Evolutionary conservation across 2,113 vertebrate species (phyloP), one percentile per base, ranked within the genome.

Genomic region (Gopherus flavomarginatus): DNA sequence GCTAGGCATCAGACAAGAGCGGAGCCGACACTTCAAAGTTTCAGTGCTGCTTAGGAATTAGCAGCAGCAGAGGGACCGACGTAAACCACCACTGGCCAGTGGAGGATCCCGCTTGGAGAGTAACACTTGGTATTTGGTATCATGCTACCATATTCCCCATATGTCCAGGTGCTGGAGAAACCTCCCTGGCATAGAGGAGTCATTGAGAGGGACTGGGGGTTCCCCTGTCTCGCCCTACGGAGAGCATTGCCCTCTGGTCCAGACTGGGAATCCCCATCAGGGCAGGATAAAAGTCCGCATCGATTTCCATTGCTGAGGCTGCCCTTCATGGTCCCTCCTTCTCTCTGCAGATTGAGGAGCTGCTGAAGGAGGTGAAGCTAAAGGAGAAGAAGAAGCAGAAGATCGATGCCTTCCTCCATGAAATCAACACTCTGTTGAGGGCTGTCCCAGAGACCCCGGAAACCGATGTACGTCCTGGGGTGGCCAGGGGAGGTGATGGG

Each of bases 331-430:
- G 11, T 89, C 14, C 35, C 56, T 5, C 5, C 2, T 88, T 95
- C 91, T 1, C 26, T 14, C 47, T 92, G 29, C 97, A 99, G 99
- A 98, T 99, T 1, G 99, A 99, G 81, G 99, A 99, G 94, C 98
- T 99, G 87, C 97, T 99, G 77, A 99, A 99, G 95, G 99, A 99
- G 97, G 99, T 99, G 65, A 97, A 92, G 4, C 83, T 99, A 93
- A 99, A 99, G 94, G 99, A 99, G 80, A 98, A 98, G 0, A 99
- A 98, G 96, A 99, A 99, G 88, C 98, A 97, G 56, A 98, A 97
- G 85, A 99, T 99, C 1, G 98, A 99, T 94, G 85, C 96, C 8
- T 99, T 99, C 83, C 92, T 99, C 12, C 92, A 95, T 90, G 98
- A 98, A 8, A 96, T 99, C 95, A 99, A 98, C 42, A 90, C 97